Conservation (phyloP, 2,797 vertebrate species). For the Sebastes hubbsi region DNA sequence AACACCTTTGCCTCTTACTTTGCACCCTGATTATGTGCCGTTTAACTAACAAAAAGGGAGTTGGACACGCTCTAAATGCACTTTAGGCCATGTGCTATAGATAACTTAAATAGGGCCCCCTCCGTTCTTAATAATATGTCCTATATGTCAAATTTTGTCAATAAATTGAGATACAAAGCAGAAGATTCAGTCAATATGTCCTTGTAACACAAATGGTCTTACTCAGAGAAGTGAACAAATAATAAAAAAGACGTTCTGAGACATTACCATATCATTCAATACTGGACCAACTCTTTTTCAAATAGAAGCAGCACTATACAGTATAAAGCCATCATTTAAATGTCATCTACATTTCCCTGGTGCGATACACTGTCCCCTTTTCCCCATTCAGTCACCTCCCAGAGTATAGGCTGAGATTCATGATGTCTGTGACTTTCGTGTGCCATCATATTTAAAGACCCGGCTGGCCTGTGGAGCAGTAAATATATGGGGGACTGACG, state of each 20-base stretch:
- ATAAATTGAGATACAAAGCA: background rate
- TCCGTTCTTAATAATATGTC: background rate
- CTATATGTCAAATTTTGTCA: no score
- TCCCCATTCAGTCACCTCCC: constrained; percentile 27
- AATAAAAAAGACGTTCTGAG: no score
- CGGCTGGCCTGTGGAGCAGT: background rate
- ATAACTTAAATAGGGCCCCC: background rate
- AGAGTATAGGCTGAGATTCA: constrained; percentile 44
- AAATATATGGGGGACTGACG: constrained; percentile 25
- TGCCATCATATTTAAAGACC: constrained; percentile 41
- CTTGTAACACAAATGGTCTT: background rate
- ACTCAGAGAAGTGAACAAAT: no score
- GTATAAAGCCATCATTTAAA: constrained; percentile 33
- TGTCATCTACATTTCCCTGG: constrained; percentile 31
- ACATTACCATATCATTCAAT: constrained; percentile 6
- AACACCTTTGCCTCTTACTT: no score
- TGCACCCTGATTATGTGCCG: no score
- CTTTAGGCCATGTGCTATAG: no score
- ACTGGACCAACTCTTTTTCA: constrained; percentile 17
- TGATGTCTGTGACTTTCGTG: constrained; percentile 36
- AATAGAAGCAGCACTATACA: constrained; percentile 1
- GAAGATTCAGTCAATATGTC: background rate
- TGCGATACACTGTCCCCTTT: constrained; percentile 27
- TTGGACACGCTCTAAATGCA: no score
- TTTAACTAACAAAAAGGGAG: no score